phyloP scores from a whole-genome alignment of 2,888 invertebrate species.

The Tuta absoluta region DNA sequence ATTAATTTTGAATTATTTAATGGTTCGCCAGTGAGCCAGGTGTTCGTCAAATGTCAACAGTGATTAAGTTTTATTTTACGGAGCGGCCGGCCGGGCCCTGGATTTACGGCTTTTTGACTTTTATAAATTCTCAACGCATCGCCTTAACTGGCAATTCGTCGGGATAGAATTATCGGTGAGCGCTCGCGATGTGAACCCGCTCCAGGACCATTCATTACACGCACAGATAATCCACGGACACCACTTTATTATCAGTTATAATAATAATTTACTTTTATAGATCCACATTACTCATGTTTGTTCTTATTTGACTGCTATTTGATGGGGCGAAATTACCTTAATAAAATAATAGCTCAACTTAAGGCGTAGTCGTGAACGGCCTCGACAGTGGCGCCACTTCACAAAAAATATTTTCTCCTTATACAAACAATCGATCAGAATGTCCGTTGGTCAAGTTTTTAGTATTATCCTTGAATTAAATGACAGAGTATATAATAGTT shows the following conservation, averaged over 20 bases:
- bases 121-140: constrained; percentile 73
- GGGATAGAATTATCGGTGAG: constrained; percentile 68
- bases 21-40: constrained; percentile 63
- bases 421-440: too few relatives aligned
- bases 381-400: too few relatives aligned
- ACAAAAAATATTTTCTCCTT: too few relatives aligned
- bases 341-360: constrained; percentile 70
- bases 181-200: constrained; percentile 67
- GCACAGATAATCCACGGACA: constrained; percentile 75
- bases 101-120: constrained; percentile 77
- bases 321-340: constrained; percentile 69
- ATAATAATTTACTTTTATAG: constrained; percentile 80
- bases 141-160: constrained; percentile 71
- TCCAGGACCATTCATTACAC: constrained; percentile 72
- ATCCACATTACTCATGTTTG: constrained; percentile 77
- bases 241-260: constrained; percentile 80
- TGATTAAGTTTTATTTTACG: constrained; percentile 75
- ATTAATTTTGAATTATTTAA: constrained; percentile 77
- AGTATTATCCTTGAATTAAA: too few relatives aligned
- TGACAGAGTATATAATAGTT: too few relatives aligned
- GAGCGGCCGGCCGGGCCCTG: constrained; percentile 43
- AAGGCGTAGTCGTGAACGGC: too few relatives aligned
- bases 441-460: too few relatives aligned
- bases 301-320: constrained; percentile 76
- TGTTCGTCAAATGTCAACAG: constrained; percentile 78